Evolutionary conservation across 1,140 invertebrate species (phyloP), one percentile per base, ranked within the genome.

Genomic region (Bilobella aurantiaca): DNA sequence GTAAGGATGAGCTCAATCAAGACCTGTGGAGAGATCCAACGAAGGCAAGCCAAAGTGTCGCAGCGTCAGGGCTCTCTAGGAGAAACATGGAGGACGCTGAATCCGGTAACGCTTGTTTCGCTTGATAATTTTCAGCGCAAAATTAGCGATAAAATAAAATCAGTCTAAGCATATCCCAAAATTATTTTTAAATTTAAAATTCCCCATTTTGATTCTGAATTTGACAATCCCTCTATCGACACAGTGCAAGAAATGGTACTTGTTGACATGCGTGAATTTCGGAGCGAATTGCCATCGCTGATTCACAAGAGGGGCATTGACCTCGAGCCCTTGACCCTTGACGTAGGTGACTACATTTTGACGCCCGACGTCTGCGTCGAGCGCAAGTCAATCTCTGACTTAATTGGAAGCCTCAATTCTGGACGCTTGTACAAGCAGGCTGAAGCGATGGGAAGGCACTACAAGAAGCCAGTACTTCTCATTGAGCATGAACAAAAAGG

Each of bases 211-310:
- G n/a, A n/a, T n/a, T n/a, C n/a, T n/a, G n/a, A n/a, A n/a, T n/a
- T n/a, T 42, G n/a, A 42, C 8, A 42, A 42, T 60, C 47, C n/a
- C n/a, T n/a, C n/a, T n/a, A 32, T 59, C 60, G n/a, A 49, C 47
- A 25, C 25, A 68, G 63, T 47, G 79, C 79, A 59, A 30, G 81
- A 83, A 1, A 76, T 86, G 74, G 79, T 98, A 16, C 90, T 98
- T 73, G 93, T 99, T 25, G 97, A 99, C 78, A 95, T 98, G 87
- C 82, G 97, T 75, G 97, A 99, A 79, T 99, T 99, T 76, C 83
- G 95, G 57, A 96, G 93, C 68, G 95, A 98, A 77, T 79, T 99
- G 21, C 97, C 97, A 0, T 88, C 92, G 3, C 79, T 98, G 34
- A 85, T 99, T 58, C 94, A 99, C 76, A 87, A 89, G 75, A 83